Conservation (phyloP, 2,888 invertebrate species). For the Lasioglossum villosulum region DNA sequence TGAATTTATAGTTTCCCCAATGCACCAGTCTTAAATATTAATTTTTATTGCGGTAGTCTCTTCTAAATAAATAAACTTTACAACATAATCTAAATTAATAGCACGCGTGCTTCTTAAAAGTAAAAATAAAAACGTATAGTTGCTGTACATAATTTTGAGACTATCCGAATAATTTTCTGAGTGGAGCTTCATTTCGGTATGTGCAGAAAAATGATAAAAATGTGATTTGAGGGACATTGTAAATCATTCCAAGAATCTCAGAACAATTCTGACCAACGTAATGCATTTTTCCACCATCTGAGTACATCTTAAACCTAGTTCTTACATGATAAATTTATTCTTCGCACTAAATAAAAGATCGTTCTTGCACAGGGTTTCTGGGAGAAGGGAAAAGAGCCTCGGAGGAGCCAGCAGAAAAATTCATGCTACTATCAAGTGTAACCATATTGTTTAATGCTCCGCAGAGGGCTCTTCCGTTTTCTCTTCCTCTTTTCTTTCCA, state of each 20-base stretch:
- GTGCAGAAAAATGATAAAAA: neutral
- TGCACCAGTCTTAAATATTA: neutral
- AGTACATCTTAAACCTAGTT: constrained; percentile 14
- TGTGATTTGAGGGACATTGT: neutral
- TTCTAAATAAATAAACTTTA: neutral
- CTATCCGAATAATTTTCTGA: neutral
- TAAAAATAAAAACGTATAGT: neutral
- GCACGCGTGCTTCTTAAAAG: neutral
- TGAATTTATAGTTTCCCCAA: neutral
- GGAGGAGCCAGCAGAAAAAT: neutral
- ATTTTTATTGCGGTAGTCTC: neutral
- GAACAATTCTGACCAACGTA: neutral
- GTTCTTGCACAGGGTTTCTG: neutral
- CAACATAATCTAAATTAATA: neutral
- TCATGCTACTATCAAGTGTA: neutral
- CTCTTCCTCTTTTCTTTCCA: neutral
- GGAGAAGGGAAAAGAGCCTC: neutral
- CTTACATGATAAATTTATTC: neutral
- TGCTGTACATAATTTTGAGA: neutral
- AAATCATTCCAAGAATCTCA: neutral
- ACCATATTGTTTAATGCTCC: constrained; percentile 15
- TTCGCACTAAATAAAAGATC: neutral
- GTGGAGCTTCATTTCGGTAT: neutral
- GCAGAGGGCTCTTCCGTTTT: constrained; percentile 2
- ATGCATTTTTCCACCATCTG: neutral